These are phyloP conservation scores for Ceyx melanurus DNA, from an alignment of 2,113 vertebrate genomes.

Conservation along the genomic window DNA sequence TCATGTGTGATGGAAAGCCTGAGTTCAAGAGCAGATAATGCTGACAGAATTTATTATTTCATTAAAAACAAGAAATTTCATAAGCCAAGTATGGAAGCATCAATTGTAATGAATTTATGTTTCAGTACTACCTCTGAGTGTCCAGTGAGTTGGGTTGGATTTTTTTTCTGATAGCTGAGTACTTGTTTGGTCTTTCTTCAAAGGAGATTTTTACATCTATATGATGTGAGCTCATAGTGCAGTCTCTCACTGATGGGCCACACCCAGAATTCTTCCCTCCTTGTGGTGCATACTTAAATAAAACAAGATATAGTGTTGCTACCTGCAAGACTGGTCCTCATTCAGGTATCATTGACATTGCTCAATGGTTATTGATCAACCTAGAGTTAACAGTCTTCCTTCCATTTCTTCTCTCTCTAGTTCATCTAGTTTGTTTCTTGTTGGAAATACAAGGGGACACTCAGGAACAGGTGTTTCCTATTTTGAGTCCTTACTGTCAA, in stretches of 20 bases:
- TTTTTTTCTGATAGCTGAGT: neutral
- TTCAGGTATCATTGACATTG: neutral
- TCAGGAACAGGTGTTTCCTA: neutral
- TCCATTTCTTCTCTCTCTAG: neutral
- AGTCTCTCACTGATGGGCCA: neutral
- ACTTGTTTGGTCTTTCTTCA: neutral
- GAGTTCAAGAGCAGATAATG: neutral
- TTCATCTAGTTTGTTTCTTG: neutral
- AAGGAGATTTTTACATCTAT: neutral
- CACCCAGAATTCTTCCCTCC: neutral
- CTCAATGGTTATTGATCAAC: neutral
- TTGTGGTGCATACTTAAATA: neutral
- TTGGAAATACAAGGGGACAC: neutral
- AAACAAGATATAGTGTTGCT: neutral
- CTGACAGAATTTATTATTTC: neutral
- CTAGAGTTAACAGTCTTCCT: rapidly evolving
- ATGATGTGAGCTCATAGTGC: neutral
- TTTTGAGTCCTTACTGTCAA: neutral
- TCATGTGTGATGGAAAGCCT: neutral
- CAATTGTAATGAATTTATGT: neutral
- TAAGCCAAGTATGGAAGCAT: neutral
- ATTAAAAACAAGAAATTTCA: neutral
- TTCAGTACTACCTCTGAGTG: neutral
- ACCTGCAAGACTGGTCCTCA: neutral
- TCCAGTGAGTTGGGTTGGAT: neutral